Base-by-base conservation (phyloP, 2,113 vertebrate species). In the Oriolus oriolus region DNA sequence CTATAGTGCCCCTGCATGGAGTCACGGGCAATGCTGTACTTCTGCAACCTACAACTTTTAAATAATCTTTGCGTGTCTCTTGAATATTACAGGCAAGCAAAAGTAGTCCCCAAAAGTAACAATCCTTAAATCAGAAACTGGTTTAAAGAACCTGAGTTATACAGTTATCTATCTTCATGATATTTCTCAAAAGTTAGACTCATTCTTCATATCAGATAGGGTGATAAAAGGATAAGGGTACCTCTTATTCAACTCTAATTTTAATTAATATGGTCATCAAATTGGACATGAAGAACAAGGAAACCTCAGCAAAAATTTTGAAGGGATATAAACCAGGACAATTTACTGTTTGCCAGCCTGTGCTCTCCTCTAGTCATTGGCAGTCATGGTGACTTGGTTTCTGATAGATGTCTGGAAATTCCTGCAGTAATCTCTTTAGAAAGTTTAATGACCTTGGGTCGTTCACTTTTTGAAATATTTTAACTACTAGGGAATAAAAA, bases 191-290 rank as follows among this genome's bases (percentile, higher is more conserved):
- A 50, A 84, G 79, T 64, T 71, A 57, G 78, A 39, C 39, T 89
- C 49, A 79, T 92, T 84, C 45, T 95, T 95, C 61, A 56, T 60
- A 75, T 59, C 54, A 65, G 73, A 73, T 66, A 30, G 41, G 41
- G 18, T 76, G 49, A 80, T 91, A 92, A 86, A 87, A 75, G 56
- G 52, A 81, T 64, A 83, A 92, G 93, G 49, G 49, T 84, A 45
- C 49, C 53, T 65, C 44, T 74, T 71, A 68, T 16, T 84, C 68
- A 52, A 60, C 68, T 68, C 18, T 90, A 80, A 75, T 75, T 96
- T 93, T 94, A 92, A 95, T 96, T 87, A 95, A 94, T 85, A 69
- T 60, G 39, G 56, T 88, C 81, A 92, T 95, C 94, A 95, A 92
- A 85, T 80, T 88, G 49, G 63, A 57, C 66, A 63, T 63, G 76